These are phyloP conservation scores for Zygogramma bicolorata DNA, from an alignment of 2,888 invertebrate species.

Conservation along the genomic window DNA sequence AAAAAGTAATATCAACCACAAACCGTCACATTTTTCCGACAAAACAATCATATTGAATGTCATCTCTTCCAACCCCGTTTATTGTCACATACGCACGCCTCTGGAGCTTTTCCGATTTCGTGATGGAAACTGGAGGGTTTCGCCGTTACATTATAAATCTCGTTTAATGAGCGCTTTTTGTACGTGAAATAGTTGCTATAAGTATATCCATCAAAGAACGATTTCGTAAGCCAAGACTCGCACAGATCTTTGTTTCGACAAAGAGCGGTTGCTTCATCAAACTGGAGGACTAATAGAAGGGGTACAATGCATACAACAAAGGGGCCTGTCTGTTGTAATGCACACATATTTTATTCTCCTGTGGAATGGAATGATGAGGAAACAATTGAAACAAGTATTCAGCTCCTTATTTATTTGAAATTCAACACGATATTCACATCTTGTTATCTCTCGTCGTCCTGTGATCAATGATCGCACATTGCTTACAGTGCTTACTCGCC, in stretches of 20 bases:
- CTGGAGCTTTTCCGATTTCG: not conserved
- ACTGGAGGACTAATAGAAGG: not conserved
- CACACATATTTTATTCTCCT: too few species aligned
- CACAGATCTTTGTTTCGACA: not conserved
- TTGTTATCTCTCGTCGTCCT: too few species aligned
- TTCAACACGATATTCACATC: too few species aligned
- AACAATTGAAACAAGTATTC: too few species aligned
- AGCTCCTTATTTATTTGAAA: too few species aligned
- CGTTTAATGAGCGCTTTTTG: not conserved
- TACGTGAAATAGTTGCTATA: not conserved
- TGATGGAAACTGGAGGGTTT: not conserved
- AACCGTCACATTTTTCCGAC: too few species aligned
- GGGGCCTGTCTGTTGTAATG: not conserved
- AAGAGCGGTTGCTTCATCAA: not conserved
- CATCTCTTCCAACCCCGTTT: not conserved
- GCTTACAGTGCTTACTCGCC: too few species aligned
- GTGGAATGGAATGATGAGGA: too few species aligned
- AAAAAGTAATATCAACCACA: too few species aligned
- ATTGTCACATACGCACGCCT: not conserved
- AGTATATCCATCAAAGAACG: not conserved
- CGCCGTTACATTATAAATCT: not conserved
- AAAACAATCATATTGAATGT: not conserved
- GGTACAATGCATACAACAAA: not conserved
- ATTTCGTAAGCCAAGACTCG: not conserved
- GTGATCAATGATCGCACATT: too few species aligned